Percentiles rank a stretch among this genome's conserved stretches.
Conservation (phyloP, 2,113 vertebrate genomes). For the Herpetotheres cachinnans region DNA sequence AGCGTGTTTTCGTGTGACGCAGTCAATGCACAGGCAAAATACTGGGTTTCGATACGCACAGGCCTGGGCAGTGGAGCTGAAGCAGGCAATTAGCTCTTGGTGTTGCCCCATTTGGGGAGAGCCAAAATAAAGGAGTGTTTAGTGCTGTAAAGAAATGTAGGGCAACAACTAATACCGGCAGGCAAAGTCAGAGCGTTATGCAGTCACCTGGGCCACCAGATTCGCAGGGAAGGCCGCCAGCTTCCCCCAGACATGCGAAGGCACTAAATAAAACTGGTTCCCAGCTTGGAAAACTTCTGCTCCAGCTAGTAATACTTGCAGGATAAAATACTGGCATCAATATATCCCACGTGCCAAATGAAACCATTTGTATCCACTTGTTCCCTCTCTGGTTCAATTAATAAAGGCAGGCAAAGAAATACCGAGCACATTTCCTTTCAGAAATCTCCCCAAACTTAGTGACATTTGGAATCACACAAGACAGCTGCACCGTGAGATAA, state of each 20-base stretch:
- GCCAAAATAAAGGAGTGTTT: not conserved
- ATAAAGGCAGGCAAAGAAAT: not conserved
- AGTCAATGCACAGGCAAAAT: not conserved
- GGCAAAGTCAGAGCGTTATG: not conserved
- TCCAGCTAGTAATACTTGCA: not conserved
- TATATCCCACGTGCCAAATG: not conserved
- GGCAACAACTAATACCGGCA: not conserved
- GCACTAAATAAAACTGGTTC: not conserved
- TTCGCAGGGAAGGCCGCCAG: not conserved
- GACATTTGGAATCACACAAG: slow-evolving; percentile 16
- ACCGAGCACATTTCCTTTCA: not conserved
- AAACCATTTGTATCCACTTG: not conserved
- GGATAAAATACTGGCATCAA: not conserved
- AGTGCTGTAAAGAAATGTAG: not conserved
- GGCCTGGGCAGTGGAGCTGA: not conserved
- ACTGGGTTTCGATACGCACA: rapidly evolving
- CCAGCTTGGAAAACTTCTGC: not conserved
- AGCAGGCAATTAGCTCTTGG: not conserved
- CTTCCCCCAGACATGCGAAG: not conserved
- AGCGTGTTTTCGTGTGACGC: not conserved
- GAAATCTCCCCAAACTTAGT: slow-evolving; percentile 43
- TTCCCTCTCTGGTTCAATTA: not conserved
- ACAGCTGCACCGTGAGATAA: slow-evolving; percentile 60
- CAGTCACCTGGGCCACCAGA: not conserved
- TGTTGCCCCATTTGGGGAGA: not conserved